Evolutionary conservation across 2,888 invertebrate species (phyloP).

Genomic region (Rhogogaster chlorosoma): DNA sequence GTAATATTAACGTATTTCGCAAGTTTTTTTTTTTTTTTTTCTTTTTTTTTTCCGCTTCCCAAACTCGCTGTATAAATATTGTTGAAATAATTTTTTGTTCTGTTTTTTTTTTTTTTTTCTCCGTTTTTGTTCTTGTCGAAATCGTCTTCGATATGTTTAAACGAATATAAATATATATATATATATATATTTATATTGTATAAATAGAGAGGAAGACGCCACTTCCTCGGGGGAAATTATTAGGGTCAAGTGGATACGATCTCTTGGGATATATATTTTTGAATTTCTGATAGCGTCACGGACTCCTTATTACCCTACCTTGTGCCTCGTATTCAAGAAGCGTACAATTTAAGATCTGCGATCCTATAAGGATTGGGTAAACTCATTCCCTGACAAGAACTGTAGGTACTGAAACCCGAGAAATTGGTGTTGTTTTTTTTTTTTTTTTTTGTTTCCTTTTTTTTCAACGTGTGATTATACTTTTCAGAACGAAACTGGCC

Average conservation of each 20-base stretch:
- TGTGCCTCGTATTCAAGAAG: conserved; percentile 2
- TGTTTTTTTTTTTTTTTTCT: neutral
- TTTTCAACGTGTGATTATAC: too few species aligned
- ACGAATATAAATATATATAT: neutral
- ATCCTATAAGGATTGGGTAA: neutral
- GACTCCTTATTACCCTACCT: neutral
- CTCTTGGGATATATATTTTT: conserved; percentile 43
- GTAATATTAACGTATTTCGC: neutral
- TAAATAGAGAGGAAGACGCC: conserved; percentile 12
- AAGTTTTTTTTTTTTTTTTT: neutral
- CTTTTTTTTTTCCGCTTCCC: neutral
- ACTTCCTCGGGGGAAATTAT: conserved; percentile 46
- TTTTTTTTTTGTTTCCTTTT: too few species aligned
- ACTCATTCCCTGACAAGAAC: neutral
- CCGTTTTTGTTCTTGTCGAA: too few species aligned
- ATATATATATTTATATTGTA: neutral
- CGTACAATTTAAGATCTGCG: neutral
- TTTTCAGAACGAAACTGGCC: too few species aligned
- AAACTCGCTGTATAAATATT: too few species aligned
- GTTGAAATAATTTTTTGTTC: neutral
- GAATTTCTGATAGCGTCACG: conserved; percentile 25
- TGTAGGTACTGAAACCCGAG: neutral
- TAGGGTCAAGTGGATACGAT: conserved; percentile 32
- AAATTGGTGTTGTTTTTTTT: too few species aligned
- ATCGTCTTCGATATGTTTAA: neutral